phyloP scores from a whole-genome alignment of 2,797 vertebrate genomes.

The Crenuchus spilurus region DNA sequence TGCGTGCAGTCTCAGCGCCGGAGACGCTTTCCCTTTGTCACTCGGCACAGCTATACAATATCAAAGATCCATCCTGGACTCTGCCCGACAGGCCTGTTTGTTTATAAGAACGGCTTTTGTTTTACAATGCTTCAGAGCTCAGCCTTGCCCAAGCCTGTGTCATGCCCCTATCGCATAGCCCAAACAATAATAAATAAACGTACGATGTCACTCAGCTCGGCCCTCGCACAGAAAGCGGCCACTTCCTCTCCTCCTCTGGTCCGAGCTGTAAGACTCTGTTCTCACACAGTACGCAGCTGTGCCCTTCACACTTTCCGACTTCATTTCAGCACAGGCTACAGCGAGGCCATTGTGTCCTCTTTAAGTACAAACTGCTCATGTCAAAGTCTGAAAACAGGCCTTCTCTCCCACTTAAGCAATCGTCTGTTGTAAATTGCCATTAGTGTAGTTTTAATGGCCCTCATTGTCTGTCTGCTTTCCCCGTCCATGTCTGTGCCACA shows the following conservation, averaged over 20 bases:
- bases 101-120: slow-evolving; percentile 36
- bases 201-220: slow-evolving; percentile 10
- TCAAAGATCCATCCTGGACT: slow-evolving; percentile 42
- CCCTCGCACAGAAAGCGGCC: slow-evolving; percentile 17
- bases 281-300: background rate
- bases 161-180: slow-evolving; percentile 36
- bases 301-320: background rate
- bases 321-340: slow-evolving; percentile 6
- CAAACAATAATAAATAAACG: slow-evolving; percentile 52
- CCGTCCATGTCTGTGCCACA: slow-evolving; percentile 77
- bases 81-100: slow-evolving; percentile 42
- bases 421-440: slow-evolving; percentile 82
- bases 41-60: slow-evolving; percentile 34
- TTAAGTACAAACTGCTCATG: slow-evolving; percentile 49
- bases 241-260: background rate
- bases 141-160: slow-evolving; percentile 47
- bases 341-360: slow-evolving; percentile 35
- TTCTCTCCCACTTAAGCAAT: slow-evolving; percentile 79
- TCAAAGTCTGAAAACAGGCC: slow-evolving; percentile 73
- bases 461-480: slow-evolving; percentile 78
- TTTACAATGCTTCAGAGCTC: slow-evolving; percentile 30
- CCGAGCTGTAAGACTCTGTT: background rate
- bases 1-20: slow-evolving; percentile 7
- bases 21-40: slow-evolving; percentile 31
- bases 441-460: slow-evolving; percentile 79